Evolutionary conservation across 2,888 invertebrate species (phyloP).

Genomic region (Pyrrhosoma nymphula): DNA sequence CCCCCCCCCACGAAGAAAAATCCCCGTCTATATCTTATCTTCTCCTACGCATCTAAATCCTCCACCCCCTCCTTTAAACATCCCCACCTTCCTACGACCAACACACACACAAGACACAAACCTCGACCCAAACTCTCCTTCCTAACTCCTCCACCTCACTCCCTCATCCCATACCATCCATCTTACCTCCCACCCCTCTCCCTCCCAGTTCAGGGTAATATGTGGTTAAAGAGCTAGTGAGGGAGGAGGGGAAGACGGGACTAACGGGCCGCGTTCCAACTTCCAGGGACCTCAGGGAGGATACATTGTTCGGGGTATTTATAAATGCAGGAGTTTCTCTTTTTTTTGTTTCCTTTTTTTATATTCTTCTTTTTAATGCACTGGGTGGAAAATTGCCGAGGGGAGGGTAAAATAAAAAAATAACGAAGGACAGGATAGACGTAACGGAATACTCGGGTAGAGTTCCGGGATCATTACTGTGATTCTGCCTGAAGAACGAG

Average conservation of each 20-base stretch:
- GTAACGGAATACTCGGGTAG: background rate
- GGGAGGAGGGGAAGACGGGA: background rate
- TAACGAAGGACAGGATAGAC: background rate
- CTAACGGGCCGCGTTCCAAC: background rate
- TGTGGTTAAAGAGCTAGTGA: slow-evolving; percentile 6
- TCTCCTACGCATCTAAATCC: slow-evolving; percentile 11
- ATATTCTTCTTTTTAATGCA: background rate
- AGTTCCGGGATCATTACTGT: background rate
- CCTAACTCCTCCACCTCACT: background rate
- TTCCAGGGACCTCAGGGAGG: slow-evolving; percentile 34
- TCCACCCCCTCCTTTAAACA: background rate
- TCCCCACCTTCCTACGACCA: background rate
- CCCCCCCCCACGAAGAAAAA: too few species aligned
- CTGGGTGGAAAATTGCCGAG: background rate
- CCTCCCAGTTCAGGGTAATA: slow-evolving; percentile 10
- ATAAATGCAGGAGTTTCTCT: background rate
- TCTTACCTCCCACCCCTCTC: background rate
- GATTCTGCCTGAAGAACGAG: background rate
- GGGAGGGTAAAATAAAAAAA: background rate
- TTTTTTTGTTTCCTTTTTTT: background rate
- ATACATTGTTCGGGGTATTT: slow-evolving; percentile 29
- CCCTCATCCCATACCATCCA: background rate
- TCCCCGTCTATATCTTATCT: background rate
- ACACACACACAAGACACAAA: background rate
- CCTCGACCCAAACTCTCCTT: background rate